Conservation (phyloP, 2,797 vertebrate genomes). For the Tragelaphus oryx region DNA sequence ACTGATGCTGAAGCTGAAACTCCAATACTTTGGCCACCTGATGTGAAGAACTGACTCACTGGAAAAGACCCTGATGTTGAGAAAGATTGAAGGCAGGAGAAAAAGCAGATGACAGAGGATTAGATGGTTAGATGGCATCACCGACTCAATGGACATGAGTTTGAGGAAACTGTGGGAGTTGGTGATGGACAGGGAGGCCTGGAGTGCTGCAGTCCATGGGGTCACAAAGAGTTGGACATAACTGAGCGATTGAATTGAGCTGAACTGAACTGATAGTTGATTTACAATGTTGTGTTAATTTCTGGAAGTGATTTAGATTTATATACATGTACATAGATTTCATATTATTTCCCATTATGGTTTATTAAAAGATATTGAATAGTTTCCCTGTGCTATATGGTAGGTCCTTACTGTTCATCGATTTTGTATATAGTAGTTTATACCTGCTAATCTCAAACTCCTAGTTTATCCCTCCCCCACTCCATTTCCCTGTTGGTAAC, state of each 20-base stretch:
- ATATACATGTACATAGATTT: not conserved
- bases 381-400: not conserved
- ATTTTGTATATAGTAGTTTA: not conserved
- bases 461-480: not conserved
- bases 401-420: not conserved
- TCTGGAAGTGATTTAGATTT: not conserved
- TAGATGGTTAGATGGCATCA: not conserved
- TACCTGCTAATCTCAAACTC: not conserved
- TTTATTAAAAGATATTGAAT: not conserved
- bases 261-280: not conserved
- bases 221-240: not conserved
- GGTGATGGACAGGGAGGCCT: not conserved
- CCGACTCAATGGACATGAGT: not conserved
- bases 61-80: not conserved
- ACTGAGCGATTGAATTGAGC: not conserved
- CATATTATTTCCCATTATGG: not conserved
- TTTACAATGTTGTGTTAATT: not conserved
- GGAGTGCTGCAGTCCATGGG: not conserved
- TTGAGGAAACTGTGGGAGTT: not conserved
- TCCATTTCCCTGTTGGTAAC: not conserved
- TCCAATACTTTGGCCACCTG: not conserved
- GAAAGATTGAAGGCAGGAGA: not conserved
- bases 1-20: not conserved
- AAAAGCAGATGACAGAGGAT: not conserved
- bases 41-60: not conserved